Percentiles rank a stretch among this genome's conserved stretches.
These are phyloP conservation scores for Lytechinus variegatus DNA, from an alignment of 35 echinoderm and acorn worm genomes.

Conservation along the genomic window DNA sequence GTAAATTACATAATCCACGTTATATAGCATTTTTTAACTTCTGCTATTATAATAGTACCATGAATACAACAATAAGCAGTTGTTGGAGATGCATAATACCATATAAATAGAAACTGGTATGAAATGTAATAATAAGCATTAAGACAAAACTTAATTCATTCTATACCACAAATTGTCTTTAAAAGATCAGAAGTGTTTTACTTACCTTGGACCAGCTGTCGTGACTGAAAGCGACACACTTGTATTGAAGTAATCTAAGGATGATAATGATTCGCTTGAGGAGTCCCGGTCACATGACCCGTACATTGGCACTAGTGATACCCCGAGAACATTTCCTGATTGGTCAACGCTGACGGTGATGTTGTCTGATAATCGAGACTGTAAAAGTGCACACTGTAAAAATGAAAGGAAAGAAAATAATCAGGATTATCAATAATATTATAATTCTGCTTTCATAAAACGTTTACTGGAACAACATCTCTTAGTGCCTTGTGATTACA, in stretches of 20 bases:
- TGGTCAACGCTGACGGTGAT: conserved; percentile 90
- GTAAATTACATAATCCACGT: too few species aligned
- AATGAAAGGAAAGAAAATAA: not conserved
- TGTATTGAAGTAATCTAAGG: conserved; percentile 86
- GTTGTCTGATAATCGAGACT: conserved; percentile 87
- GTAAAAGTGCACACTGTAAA: conserved; percentile 80
- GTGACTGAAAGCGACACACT: conserved; percentile 77
- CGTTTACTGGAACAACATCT: too few species aligned
- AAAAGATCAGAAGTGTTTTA: not conserved
- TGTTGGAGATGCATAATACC: too few species aligned
- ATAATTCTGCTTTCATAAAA: too few species aligned
- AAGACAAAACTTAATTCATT: not conserved
- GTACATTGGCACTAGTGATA: conserved; percentile 68
- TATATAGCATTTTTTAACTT: too few species aligned
- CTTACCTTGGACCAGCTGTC: conserved; percentile 87
- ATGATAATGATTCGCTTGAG: conserved; percentile 17
- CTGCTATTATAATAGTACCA: too few species aligned
- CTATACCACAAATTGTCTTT: not conserved
- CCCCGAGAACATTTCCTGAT: conserved; percentile 86
- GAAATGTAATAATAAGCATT: too few species aligned
- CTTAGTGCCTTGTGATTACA: too few species aligned
- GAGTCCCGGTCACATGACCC: conserved; percentile 70
- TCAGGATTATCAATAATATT: too few species aligned
- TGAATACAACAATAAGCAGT: too few species aligned
- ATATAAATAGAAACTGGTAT: too few species aligned